Evolutionary conservation across 2,113 vertebrate genomes (phyloP), one percentile per base, ranked within the genome.

Genomic region (Ceyx cyanopectus): DNA sequence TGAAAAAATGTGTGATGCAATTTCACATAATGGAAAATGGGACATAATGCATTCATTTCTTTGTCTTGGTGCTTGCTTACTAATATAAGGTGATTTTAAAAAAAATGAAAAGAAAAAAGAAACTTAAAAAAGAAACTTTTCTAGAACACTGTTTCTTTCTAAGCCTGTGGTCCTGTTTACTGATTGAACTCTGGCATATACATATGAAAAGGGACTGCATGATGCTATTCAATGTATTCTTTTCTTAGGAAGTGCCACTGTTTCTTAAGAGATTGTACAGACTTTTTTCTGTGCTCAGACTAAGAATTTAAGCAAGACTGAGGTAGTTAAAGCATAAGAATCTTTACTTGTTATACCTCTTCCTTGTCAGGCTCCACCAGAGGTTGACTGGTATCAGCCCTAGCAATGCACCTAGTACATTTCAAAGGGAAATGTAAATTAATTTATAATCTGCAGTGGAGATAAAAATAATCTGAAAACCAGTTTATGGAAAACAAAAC

Each of bases 321-420:
- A 73, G 24, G 9, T 3, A 60, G 12, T n/a, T 48, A 63, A 75
- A 30, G 23, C 14, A 9, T 53, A 18, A 34, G 30, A 13, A 27
- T 26, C 24, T 66, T 34, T 46, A 9, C 10, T 37, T 0, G 0
- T 60, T n/a, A 29, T 10, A 32, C 6, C 7, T 72, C 51, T 78
- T 41, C n/a, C 20, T 45, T 81, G 75, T 34, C n/a, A 46, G 32
- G 20, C 32, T 54, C 50, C 54, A 45, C 51, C 51, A 77, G 77
- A 79, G 40, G 21, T 46, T 78, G 48, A 7, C 34, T 50, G 30
- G 8, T 70, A 53, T 11, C 18, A 73, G n/a, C 10, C 24, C 24
- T 56, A 45, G 34, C 24, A 75, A 43, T 57, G 43, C 24, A 24
- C 21, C 16, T 8, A n/a, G 18, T 24, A 56, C 8, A 5, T 29